Evolutionary conservation across 1,140 invertebrate species (phyloP).

Genomic region (Euwallacea fornicatus): DNA sequence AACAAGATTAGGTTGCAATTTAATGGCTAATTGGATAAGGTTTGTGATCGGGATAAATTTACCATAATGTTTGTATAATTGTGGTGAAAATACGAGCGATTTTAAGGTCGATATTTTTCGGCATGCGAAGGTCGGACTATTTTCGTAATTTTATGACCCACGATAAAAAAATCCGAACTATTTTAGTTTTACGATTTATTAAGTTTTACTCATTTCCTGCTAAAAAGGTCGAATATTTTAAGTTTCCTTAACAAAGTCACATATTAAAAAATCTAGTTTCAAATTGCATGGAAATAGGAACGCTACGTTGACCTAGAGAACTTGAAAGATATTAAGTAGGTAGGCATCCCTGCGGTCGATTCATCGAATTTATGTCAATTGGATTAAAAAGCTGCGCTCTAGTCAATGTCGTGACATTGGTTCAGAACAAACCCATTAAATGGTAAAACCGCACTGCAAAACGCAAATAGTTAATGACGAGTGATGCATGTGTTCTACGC

Average conservation of each 20-base stretch:
- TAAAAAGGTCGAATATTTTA: no score
- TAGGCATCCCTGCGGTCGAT: background rate
- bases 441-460: slow-evolving; percentile 12
- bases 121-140: slow-evolving; percentile 12
- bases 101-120: background rate
- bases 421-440: slow-evolving; percentile 14
- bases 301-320: slow-evolving; percentile 12
- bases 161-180: slow-evolving; percentile 13
- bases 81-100: background rate
- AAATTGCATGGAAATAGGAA: background rate
- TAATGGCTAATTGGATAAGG: no score
- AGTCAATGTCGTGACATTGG: slow-evolving; percentile 21
- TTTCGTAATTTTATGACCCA: slow-evolving; percentile 7
- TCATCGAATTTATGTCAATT: slow-evolving; percentile 17
- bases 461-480: slow-evolving; percentile 9
- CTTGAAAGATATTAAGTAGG: slow-evolving; percentile 5
- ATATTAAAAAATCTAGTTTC: no score
- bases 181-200: background rate
- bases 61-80: no score
- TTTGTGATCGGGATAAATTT: no score
- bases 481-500: slow-evolving; percentile 10
- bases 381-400: slow-evolving; percentile 9
- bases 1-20: no score
- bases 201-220: background rate
- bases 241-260: no score